Conservation (phyloP, 2,797 vertebrate species). For the Glossophaga mutica region DNA sequence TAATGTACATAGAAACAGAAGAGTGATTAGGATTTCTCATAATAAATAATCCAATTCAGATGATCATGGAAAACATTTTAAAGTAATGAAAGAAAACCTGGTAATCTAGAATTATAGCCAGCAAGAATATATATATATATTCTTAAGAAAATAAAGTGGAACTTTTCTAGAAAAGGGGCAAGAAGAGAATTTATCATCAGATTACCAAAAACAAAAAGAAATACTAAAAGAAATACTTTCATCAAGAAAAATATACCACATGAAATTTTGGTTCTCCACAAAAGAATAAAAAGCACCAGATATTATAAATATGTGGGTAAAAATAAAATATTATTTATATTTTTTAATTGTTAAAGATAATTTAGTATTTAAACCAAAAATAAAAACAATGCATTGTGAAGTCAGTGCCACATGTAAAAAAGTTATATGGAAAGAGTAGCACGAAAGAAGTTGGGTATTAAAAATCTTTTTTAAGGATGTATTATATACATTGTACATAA, state of each 20-base stretch:
- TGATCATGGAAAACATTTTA: neutral
- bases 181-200: neutral
- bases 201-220: neutral
- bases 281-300: neutral
- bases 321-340: neutral
- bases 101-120: neutral
- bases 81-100: neutral
- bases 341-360: neutral
- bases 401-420: neutral
- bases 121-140: neutral
- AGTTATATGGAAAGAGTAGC: neutral
- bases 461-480: neutral
- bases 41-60: neutral
- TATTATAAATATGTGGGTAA: neutral
- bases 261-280: neutral
- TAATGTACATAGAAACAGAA: neutral
- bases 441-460: neutral
- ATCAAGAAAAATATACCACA: neutral
- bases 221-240: neutral
- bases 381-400: neutral
- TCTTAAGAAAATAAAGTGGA: neutral
- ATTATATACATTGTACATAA: neutral
- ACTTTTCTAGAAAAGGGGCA: neutral
- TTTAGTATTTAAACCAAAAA: neutral
- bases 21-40: neutral